Percentiles rank a stretch among this genome's conserved stretches.
Conservation (phyloP, 2,113 vertebrate species). For the Colaptes auratus region DNA sequence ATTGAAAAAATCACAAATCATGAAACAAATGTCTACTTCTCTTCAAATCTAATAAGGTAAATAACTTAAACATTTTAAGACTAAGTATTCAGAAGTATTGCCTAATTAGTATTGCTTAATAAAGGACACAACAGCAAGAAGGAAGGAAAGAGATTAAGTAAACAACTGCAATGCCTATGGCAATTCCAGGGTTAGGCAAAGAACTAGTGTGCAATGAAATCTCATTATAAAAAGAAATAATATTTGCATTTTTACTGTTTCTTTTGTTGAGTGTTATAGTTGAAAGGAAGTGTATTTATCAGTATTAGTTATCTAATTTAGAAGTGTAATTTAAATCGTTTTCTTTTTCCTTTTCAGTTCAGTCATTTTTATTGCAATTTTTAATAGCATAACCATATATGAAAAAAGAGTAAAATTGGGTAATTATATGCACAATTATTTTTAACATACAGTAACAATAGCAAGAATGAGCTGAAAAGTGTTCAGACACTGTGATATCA, state of each 20-base stretch:
- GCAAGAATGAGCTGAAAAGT: neutral
- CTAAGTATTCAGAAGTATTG: conserved; percentile 49
- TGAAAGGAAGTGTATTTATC: conserved; percentile 37
- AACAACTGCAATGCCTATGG: neutral
- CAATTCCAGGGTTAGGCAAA: conserved; percentile 8
- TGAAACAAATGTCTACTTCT: conserved; percentile 7
- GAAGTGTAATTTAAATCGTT: conserved; percentile 57
- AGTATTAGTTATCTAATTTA: conserved; percentile 51
- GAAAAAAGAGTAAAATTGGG: neutral
- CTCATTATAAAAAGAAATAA: conserved; percentile 41
- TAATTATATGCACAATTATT: conserved; percentile 57
- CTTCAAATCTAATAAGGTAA: conserved; percentile 30
- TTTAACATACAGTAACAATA: conserved; percentile 27
- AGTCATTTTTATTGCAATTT: conserved; percentile 30
- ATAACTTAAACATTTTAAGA: conserved; percentile 18
- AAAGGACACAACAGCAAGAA: conserved; percentile 36
- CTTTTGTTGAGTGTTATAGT: conserved; percentile 25
- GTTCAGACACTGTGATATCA: neutral
- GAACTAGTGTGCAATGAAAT: conserved; percentile 8
- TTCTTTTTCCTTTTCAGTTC: conserved; percentile 39
- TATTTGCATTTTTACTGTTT: conserved; percentile 56
- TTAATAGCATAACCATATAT: conserved; percentile 4
- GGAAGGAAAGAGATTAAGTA: neutral
- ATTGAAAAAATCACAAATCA: neutral
- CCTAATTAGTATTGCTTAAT: conserved; percentile 7